Evolutionary conservation across 2,113 vertebrate species (phyloP), one percentile per base, ranked within the genome.

Genomic region (Potamarius usumacintae): DNA sequence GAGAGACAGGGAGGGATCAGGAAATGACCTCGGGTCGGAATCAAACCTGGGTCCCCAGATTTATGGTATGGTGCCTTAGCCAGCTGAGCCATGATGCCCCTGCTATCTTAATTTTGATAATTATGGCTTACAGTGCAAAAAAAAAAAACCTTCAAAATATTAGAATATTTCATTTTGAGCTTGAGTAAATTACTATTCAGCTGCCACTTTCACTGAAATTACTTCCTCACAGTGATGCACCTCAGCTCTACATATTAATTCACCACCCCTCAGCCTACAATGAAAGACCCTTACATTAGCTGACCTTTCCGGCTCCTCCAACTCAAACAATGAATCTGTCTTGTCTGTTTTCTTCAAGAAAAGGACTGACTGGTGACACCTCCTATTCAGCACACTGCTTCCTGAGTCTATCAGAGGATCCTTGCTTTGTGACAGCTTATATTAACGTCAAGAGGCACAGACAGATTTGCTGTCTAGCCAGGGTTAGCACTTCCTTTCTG

Each of bases 281-380:
- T 65, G 58, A 52, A 87, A 82, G 71, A 83, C 71, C 77, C 71
- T 84, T 58, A 34, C 85, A 87, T 88, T 88, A 87, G 88, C 82
- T 89, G 87, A 89, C 86, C 90, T 91, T 89, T 91, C 87, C 60
- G 18, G 65, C 85, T 87, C 63, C 60, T 85, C 48, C 85, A 72
- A 79, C 62, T 83, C 67, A 65, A 57, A 91, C 88, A 88, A 88
- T 91, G 85, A 72, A 85, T 79, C 62, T 80, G 48, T 88, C 90
- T 88, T 89, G 85, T 88, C 85, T 82, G 78, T 58, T 87, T 84
- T 85, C 48, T 72, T 60, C 81, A 81, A 50, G 67, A 85, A 60
- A 89, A 17, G 88, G 78, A 87, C 74, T 67, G 86, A 78, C 52
- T 82, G 84, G 78, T 86, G 90, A 85, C 90, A 89, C 77, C 82